Base-by-base conservation (phyloP, 2,888 invertebrate species). In the Fragum whitleyi region DNA sequence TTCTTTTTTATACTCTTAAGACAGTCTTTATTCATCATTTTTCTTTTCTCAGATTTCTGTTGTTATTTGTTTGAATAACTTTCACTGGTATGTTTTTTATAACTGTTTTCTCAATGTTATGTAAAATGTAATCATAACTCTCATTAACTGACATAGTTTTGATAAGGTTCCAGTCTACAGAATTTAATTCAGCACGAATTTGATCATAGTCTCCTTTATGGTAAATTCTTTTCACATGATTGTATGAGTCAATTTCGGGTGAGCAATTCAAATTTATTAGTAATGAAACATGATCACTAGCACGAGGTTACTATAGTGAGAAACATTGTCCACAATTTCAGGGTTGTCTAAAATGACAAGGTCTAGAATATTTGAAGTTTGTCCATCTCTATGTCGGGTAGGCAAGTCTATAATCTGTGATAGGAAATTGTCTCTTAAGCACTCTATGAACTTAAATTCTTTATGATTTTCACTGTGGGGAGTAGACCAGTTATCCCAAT, bases 211-310 rank as follows among this genome's bases (percentile, higher is more conserved):
- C 36, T n/a, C 71, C 71, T 57, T 71, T 71, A 11, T 57, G 29
- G 57, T 21, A 71, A 57, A 57, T 71, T 32, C 57, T 55, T 32
- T 11, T 71, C 23, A 21, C 32, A 26, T 1, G 7, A 7, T 70
- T 29, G 3, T 3, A 9, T 0, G 5, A 26, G 16, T 51, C 16
- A n/a, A 28, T 21, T 2, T 5, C 36, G 7, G 55, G 57, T n/a
- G n/a, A 16, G 21, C 71, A 32, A 21, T 19, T 29, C 2, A 59
- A 28, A 3, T 36, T 28, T 2, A 26, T 5, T n/a, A 28, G 23
- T 32, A 74, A 74, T 11, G 29, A 2, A 16, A 74, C 29, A 65
- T 74, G 74, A 14, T 62, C 74, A 74, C 74, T 74, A 9, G 65
- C 47, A 11, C 74, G 51, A 36, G 32, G 9, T 36, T 36, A 9